Conservation (phyloP, 2,113 vertebrate genomes). For the Oryzias melastigma region DNA sequence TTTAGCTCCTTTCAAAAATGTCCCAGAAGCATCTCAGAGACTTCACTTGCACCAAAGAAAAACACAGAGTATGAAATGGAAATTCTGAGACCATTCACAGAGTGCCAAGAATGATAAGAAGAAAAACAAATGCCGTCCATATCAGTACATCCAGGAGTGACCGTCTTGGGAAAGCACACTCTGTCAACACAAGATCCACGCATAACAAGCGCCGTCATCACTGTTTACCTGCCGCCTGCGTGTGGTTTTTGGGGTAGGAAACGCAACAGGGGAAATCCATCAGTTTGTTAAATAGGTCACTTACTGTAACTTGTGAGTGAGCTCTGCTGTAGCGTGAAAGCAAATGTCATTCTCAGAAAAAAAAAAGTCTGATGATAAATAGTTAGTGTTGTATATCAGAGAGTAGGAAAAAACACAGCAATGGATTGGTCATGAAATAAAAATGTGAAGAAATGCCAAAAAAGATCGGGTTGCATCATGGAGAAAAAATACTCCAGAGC, state of each 20-base stretch:
- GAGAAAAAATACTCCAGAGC: no score
- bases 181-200: conserved; percentile 21
- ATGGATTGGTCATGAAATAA: no score
- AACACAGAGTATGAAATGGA: conserved; percentile 78
- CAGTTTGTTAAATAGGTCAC: conserved; percentile 19
- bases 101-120: conserved; percentile 64
- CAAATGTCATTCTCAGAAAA: conserved; percentile 3
- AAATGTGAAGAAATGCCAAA: no score
- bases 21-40: conserved; percentile 72
- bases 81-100: conserved; percentile 80
- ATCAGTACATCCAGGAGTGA: conserved; percentile 47
- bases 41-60: conserved; percentile 75
- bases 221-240: conserved; percentile 2
- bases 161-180: conserved; percentile 31
- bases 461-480: no score
- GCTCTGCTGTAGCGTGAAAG: conserved; percentile 1
- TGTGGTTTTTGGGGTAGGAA: not conserved
- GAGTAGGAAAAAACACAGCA: no score
- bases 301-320: conserved; percentile 9
- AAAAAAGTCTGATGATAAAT: not conserved
- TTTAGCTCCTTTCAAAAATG: conserved; percentile 69
- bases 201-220: not conserved
- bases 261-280: conserved; percentile 19
- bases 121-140: conserved; percentile 52
- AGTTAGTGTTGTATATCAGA: no score